Evolutionary conservation across 2,888 invertebrate species (phyloP).

Genomic region (Linhomoeus sp.): DNA sequence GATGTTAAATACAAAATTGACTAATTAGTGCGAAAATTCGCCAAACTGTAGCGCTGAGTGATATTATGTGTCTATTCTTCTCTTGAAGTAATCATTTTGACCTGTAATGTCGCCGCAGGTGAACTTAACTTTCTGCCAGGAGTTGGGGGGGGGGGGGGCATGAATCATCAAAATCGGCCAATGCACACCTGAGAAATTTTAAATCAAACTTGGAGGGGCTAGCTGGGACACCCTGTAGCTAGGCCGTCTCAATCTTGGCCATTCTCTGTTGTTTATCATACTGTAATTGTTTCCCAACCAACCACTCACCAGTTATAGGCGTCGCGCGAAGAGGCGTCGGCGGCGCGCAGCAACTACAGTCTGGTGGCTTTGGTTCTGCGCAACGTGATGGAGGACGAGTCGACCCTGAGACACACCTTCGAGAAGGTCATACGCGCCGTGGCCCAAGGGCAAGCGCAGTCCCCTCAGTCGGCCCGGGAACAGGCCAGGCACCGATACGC

Average conservation of each 20-base stretch:
- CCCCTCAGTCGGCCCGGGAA: constrained; percentile 43
- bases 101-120: too few relatives aligned
- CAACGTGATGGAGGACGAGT: constrained; percentile 55
- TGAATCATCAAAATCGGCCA: too few relatives aligned
- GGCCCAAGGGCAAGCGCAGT: constrained; percentile 34
- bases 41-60: constrained; percentile 52
- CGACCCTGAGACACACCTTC: constrained; percentile 50
- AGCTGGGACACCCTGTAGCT: constrained; percentile 59
- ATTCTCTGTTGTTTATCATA: constrained; percentile 55
- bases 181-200: too few relatives aligned
- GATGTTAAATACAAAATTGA: too few relatives aligned
- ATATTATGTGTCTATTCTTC: too few relatives aligned
- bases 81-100: too few relatives aligned
- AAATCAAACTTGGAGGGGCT: too few relatives aligned
- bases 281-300: constrained; percentile 45
- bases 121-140: too few relatives aligned
- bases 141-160: too few relatives aligned
- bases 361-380: constrained; percentile 53
- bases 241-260: constrained; percentile 47
- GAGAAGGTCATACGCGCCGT: constrained; percentile 51
- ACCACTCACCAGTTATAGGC: constrained; percentile 39
- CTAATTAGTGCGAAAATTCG: too few relatives aligned
- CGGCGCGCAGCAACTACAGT: too few relatives aligned
- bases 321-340: constrained; percentile 22
- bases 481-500: too few relatives aligned